Evolutionary conservation across 2,113 vertebrate species (phyloP), one percentile per base, ranked within the genome.

Genomic region (Tapirus terrestris): DNA sequence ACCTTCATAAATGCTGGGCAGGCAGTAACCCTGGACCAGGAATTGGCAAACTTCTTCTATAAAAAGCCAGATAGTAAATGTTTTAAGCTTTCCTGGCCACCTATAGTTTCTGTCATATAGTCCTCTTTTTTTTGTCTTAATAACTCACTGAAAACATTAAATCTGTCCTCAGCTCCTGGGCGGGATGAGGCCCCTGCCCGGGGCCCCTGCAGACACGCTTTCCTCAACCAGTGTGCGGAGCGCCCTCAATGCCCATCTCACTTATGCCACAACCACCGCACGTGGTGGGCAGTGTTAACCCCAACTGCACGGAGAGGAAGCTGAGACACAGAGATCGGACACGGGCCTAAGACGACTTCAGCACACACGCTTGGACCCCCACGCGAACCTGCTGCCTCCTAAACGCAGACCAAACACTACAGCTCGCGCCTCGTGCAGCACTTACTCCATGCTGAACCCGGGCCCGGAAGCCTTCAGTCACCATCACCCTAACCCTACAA

Each of bases 381-480:
- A 6, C 1, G 51, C 68, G 43, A 7, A 31, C 48, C 8, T 7
- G 8, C 33, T 33, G 36, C 27, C 51, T 53, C 48, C 73, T 76
- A 36, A 33, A 53, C 1, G 12, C 1, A 84, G 29, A 79, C 1
- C 3, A 16, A 60, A 70, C 0, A 60, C 8, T 25, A 43, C 0
- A n/a, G 33, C n/a, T 86, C 58, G 10, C 4, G 7, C 20, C 25
- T 36, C 45, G 58, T 8, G 13, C 61, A 45, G 67, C 33, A 20
- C 29, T 53, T 16, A 16, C 21, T 60, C 23, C 12, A 7, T 12
- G 33, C 39, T 29, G 8, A 29, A 67, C 29, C 13, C 36, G 25
- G 18, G 23, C 14, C 70, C 25, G 33, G 27, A 80, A 68, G 36
- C 1, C 31, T 39, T 83, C 18, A 8, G 25, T 65, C 65, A 65